Base-by-base conservation (phyloP, 2,113 vertebrate species). In the Bostrychus sinensis region DNA sequence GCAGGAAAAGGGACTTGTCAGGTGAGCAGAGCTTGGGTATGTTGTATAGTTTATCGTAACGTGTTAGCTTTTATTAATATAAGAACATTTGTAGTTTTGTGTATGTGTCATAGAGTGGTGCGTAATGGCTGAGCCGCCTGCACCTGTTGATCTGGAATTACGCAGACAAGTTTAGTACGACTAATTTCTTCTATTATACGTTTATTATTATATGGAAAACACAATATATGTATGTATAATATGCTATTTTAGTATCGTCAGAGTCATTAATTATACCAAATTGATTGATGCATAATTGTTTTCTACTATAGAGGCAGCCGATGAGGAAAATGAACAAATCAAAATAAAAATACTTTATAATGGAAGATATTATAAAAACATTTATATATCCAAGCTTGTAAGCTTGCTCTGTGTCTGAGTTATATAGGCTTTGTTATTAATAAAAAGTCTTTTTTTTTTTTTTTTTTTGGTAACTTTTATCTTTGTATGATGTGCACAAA, bases 101-200 rank as follows among this genome's bases (percentile, higher is more conserved):
- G 4, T 51, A 26, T 26, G 23, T 50, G 3, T 23, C 26, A 54
- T 12, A 20, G 63, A 25, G 28, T 38, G n/a, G 51, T 62, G 68
- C 77, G 61, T 12, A 77, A 54, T 26, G 16, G 19, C 20, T n/a
- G 37, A 41, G 53, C 58, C 4, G 46, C 0, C 0, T 1, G 48
- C 43, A 83, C 78, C 70, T 78, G 83, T 80, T 67, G 85, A 58
- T 1, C 12, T 17, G 10, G 20, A 17, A 48, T 32, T 56, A 28
- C 17, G 16, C 19, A 2, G n/a, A n/a, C 3, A 70, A 73, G 57
- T 67, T 75, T 62, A 16, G 20, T 19, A 8, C 2, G n/a, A 36
- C 45, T 25, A 25, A 20, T 45, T 22, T 32, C 30, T n/a, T n/a
- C n/a, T n/a, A 34, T 34, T 34, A 34, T 34, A 34, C 3, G 11